phyloP scores from a whole-genome alignment of 2,797 vertebrate genomes.

The Notolepis coatsorum region DNA sequence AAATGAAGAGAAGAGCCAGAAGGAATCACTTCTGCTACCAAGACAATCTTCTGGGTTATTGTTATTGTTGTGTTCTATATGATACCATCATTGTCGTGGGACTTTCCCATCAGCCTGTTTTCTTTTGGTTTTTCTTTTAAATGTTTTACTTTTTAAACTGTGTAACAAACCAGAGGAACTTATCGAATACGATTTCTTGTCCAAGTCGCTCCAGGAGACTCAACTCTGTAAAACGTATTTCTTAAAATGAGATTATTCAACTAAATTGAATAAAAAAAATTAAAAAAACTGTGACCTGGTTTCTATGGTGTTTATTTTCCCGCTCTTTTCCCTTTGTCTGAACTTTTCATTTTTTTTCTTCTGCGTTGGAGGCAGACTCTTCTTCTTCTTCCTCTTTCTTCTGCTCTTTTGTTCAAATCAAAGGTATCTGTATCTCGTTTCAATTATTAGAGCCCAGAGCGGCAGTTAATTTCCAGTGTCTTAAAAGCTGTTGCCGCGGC shows the following conservation, averaged over 20 bases:
- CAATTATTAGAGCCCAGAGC: slow-evolving; percentile 69
- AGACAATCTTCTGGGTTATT: slow-evolving; percentile 72
- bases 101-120: slow-evolving; percentile 28
- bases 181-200: slow-evolving; percentile 3
- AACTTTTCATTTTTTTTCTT: slow-evolving; percentile 28
- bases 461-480: slow-evolving; percentile 72
- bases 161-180: slow-evolving; percentile 29
- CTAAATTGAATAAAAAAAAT: no score
- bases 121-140: slow-evolving; percentile 25
- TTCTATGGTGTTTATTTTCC: slow-evolving; percentile 1
- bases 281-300: no score
- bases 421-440: slow-evolving; percentile 72
- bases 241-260: no score
- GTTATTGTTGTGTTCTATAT: slow-evolving; percentile 63
- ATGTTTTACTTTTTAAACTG: slow-evolving; percentile 36
- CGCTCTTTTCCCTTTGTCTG: slow-evolving; percentile 22
- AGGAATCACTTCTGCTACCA: slow-evolving; percentile 64
- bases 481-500: slow-evolving; percentile 60
- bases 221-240: slow-evolving; percentile 56
- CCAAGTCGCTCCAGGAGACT: slow-evolving; percentile 40
- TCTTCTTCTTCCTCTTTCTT: slow-evolving; percentile 27
- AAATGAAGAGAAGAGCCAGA: slow-evolving; percentile 56
- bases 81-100: slow-evolving; percentile 47
- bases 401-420: slow-evolving; percentile 65
- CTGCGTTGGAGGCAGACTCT: neutral